phyloP scores from a whole-genome alignment of 2,888 invertebrate genomes.

The Meiosimyza decipiens region DNA sequence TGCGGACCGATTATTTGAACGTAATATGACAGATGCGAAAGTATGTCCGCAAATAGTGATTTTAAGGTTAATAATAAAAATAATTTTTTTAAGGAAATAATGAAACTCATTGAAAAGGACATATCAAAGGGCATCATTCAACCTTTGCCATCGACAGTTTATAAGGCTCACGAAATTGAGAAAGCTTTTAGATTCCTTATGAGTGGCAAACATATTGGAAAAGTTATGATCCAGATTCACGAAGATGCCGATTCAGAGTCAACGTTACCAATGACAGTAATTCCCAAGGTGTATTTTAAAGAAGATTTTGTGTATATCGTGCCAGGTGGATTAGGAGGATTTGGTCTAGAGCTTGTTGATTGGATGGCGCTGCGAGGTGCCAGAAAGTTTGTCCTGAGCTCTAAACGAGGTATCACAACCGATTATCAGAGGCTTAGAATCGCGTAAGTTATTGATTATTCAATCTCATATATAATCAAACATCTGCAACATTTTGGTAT shows the following conservation, averaged over 20 bases:
- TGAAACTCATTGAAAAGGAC: slow-evolving; percentile 72
- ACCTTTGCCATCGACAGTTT: slow-evolving; percentile 76
- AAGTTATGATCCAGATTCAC: slow-evolving; percentile 69
- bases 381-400: slow-evolving; percentile 80
- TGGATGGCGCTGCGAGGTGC: slow-evolving; percentile 89
- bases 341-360: slow-evolving; percentile 88
- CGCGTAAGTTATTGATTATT: slow-evolving; percentile 66
- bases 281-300: slow-evolving; percentile 60
- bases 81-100: slow-evolving; percentile 62
- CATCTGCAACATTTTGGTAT: background rate
- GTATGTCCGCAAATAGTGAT: slow-evolving; percentile 42
- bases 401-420: slow-evolving; percentile 80
- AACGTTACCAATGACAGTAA: slow-evolving; percentile 57
- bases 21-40: slow-evolving; percentile 63
- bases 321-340: slow-evolving; percentile 88
- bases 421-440: slow-evolving; percentile 85
- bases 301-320: slow-evolving; percentile 70
- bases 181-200: slow-evolving; percentile 76
- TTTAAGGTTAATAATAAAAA: background rate
- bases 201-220: slow-evolving; percentile 84
- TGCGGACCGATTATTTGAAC: slow-evolving; percentile 75
- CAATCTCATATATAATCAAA: background rate
- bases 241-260: slow-evolving; percentile 49
- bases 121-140: slow-evolving; percentile 75
- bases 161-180: slow-evolving; percentile 75